phyloP scores from a whole-genome alignment of 30 jellyfish, hydroid and myxozoan species.

The Catostylus mosaicus region DNA sequence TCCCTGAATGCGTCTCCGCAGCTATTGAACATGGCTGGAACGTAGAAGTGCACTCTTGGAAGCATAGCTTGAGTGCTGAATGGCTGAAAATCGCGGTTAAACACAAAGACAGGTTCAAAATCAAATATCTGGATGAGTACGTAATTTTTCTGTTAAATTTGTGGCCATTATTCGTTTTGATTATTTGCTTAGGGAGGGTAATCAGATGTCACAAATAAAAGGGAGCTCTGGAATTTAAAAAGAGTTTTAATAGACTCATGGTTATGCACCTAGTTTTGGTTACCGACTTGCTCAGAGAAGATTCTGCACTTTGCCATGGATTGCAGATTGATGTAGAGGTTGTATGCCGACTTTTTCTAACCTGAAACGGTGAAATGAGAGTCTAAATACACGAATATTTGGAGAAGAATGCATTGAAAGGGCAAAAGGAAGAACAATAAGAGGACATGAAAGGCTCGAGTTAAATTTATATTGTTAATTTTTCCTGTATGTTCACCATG shows the following conservation, averaged over 20 bases:
- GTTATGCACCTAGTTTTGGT: not conserved
- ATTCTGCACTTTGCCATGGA: not conserved
- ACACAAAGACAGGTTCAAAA: constrained; percentile 52
- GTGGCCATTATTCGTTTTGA: not conserved
- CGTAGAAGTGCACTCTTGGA: constrained; percentile 96
- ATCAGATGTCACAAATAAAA: too few species aligned
- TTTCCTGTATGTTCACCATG: not conserved
- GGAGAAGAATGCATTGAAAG: too few species aligned
- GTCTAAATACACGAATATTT: too few species aligned
- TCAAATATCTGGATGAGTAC: constrained; percentile 76
- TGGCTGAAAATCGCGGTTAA: constrained; percentile 91
- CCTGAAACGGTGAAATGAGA: too few species aligned
- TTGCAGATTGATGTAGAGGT: not conserved
- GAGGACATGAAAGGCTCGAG: not conserved
- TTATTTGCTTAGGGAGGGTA: not conserved
- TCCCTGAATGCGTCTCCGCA: constrained; percentile 80
- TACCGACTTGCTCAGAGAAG: not conserved
- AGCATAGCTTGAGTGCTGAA: constrained; percentile 89
- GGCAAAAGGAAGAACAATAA: too few species aligned
- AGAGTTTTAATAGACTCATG: not conserved
- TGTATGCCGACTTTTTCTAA: too few species aligned
- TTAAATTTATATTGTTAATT: not conserved
- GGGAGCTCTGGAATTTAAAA: not conserved
- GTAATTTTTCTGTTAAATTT: not conserved
- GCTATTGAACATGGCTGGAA: constrained; percentile 95